Evolutionary conservation across 1,140 invertebrate species (phyloP).

Genomic region (Drosophila quadrilineata): DNA sequence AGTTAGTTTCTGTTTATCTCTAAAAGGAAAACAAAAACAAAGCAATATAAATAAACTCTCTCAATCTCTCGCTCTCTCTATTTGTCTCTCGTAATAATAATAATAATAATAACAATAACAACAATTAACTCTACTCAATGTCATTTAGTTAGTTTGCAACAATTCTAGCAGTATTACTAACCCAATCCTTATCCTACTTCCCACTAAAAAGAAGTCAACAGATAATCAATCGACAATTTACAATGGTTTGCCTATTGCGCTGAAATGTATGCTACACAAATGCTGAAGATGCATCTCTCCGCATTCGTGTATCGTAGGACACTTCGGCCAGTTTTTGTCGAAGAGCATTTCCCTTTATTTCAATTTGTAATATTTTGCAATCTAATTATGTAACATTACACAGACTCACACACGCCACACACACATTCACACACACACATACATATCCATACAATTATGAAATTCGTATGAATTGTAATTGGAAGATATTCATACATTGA

Average conservation of each 20-base stretch:
- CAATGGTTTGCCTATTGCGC: neutral
- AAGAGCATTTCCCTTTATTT: conserved; percentile 42
- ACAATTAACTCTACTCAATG: too few species aligned
- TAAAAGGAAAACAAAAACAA: conserved; percentile 31
- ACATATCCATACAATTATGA: conserved; percentile 6
- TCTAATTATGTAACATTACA: conserved; percentile 56
- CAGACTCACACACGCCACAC: conserved; percentile 21
- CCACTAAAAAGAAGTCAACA: neutral
- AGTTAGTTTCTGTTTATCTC: conserved; percentile 62
- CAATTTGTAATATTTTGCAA: conserved; percentile 75
- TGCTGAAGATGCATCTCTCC: neutral
- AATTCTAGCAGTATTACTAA: conserved; percentile 64
- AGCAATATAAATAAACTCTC: conserved; percentile 1
- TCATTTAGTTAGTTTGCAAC: conserved; percentile 59
- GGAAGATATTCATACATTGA: neutral
- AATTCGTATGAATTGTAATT: neutral
- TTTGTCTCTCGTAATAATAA: too few species aligned
- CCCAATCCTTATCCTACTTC: too few species aligned
- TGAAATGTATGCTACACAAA: conserved; percentile 12
- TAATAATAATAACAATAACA: conserved; percentile 10
- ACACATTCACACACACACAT: conserved; percentile 23
- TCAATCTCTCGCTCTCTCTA: too few species aligned
- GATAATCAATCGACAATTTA: neutral
- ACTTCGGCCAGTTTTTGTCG: conserved; percentile 36
- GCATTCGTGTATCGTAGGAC: conserved; percentile 9